These are phyloP conservation scores for Danionella cerebrum DNA, from an alignment of 2,113 vertebrate genomes.

Conservation along the genomic window DNA sequence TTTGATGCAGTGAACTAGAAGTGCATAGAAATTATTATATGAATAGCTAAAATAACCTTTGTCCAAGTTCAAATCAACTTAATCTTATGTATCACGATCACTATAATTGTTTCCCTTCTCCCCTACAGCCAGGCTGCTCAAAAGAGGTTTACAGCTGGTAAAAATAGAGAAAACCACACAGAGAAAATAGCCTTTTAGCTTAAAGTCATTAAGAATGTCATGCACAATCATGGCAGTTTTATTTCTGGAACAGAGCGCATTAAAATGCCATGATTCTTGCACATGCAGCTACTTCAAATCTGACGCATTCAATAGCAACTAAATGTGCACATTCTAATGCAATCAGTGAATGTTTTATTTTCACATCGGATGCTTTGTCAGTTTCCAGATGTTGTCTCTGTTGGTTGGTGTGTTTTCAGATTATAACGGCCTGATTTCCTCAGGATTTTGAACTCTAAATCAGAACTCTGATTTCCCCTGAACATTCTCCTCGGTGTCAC, in stretches of 20 bases:
- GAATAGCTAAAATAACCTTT: no score
- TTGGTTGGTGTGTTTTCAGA: not conserved
- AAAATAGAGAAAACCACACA: not conserved
- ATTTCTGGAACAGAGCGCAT: not conserved
- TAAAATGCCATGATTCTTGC: conserved; percentile 12
- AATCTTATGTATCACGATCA: no score
- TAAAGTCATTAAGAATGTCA: conserved; percentile 16
- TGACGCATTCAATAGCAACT: no score
- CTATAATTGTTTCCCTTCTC: no score
- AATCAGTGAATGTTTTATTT: conserved; percentile 2
- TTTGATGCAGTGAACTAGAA: no score
- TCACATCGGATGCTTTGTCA: no score
- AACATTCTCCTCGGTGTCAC: not conserved
- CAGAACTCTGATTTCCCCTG: not conserved
- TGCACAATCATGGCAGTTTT: conserved; percentile 4
- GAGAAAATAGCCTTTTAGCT: conserved; percentile 6
- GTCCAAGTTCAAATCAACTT: no score
- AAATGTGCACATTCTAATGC: no score
- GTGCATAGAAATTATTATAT: no score
- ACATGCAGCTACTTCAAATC: conserved; percentile 3
- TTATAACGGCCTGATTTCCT: not conserved
- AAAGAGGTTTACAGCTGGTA: not conserved
- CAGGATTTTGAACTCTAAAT: not conserved
- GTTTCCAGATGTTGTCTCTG: not conserved
- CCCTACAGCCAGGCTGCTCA: not conserved